Base-by-base conservation (phyloP, 2,113 vertebrate genomes). In the Nibea coibor region DNA sequence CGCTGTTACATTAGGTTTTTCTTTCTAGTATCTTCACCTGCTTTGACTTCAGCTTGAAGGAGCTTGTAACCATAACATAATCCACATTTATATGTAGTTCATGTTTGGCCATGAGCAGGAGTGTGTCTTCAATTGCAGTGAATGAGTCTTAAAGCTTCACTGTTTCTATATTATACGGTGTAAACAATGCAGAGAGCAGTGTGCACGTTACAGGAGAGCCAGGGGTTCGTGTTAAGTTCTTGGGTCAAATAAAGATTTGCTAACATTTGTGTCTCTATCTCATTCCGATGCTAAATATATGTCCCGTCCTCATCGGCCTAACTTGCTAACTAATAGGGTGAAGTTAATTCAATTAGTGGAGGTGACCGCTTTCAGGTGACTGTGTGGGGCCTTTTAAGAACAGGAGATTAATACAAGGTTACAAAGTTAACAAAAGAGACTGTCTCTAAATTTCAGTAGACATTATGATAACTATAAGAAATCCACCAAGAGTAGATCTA, bases 321-420 rank as follows among this genome's bases (percentile, higher is more conserved):
- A 74, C 56, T 54, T 22, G 50, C 72, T 42, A 58, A 67, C 62
- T 87, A 88, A 88, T 35, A 62, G 69, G 82, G 77, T 84, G 50
- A 67, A 83, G 85, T 88, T 89, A 89, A 92, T 84, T 88, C 19
- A 83, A 31, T 93, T 86, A 91, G 80, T 45, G 15, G 31, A 75
- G 72, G 69, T 91, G 85, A 77, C 51, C 17, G 5, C 56, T 51
- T 78, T 89, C 82, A 83, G 58, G 42, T 81, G 71, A 71, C 68
- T 63, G 10, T 35, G 61, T 81, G 74, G 74, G 51, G 39, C 64
- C 39, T 35, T 76, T 35, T 48, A 56, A 78, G 35, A 73, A 50
- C 16, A 39, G 14, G 4, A 50, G 16, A 48, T 51, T 24, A 4
- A 17, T 1, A 15, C 0, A 17, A 24, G 14, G 51, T 61, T 35